Conservation (phyloP, 2,113 vertebrate species). For the Ceuthmochares aereus region DNA sequence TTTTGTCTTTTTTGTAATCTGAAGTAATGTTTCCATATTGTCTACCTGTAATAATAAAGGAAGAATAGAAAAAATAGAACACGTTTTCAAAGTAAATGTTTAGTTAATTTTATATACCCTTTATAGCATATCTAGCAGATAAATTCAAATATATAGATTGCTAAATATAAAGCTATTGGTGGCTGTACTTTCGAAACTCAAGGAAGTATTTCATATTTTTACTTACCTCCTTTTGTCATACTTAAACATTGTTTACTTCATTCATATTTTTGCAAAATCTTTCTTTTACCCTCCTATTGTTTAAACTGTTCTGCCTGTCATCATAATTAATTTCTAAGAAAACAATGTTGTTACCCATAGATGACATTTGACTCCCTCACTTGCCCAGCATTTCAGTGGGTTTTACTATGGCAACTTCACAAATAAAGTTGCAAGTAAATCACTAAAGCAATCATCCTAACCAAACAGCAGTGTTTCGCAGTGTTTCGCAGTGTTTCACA, state of each 20-base stretch:
- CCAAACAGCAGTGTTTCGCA: background rate
- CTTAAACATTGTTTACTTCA: background rate
- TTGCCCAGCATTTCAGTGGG: background rate
- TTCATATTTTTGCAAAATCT: background rate
- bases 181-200: background rate
- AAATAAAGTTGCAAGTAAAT: background rate
- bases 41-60: background rate
- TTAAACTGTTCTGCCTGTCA: background rate
- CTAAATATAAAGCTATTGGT: background rate
- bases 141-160: background rate
- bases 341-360: background rate
- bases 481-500: background rate
- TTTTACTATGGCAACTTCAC: background rate
- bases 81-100: background rate
- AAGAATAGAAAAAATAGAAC: background rate
- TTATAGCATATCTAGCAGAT: background rate
- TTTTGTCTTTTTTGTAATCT: background rate
- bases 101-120: background rate
- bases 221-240: background rate
- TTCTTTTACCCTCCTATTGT: background rate
- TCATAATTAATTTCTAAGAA: background rate
- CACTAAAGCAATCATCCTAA: background rate
- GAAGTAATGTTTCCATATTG: rapidly evolving
- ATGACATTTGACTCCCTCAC: background rate
- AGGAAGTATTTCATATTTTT: background rate